Base-by-base conservation (phyloP, 1,140 invertebrate genomes). In the Drosophila mauritiana region DNA sequence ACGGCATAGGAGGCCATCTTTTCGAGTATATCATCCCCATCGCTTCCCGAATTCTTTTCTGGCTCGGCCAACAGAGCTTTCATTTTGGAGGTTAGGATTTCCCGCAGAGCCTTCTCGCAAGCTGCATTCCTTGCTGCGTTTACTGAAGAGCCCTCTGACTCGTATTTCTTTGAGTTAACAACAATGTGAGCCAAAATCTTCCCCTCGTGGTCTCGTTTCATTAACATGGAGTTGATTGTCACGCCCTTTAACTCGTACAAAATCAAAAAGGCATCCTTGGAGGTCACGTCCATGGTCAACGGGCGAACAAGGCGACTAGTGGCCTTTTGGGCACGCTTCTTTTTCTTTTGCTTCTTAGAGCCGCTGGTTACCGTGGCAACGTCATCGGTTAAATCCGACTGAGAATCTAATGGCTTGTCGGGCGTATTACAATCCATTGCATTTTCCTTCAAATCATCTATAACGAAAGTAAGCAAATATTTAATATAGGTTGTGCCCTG, bases 1-100 rank as follows among this genome's bases (percentile, higher is more conserved):
- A 96, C 92, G 76, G 95, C 96, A 92, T 95, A 96, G 54, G 95
- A 95, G 2, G 95, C 95, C 68, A 96, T 92, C 68, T 95, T 94
- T 95, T 96, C 96, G 1, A 95, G 95, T 12, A 48, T 7, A 27
- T 13, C 5, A 10, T 48, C 25, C 63, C 96, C 93, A 65, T 95
- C 94, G 56, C 92, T 91, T n/a, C 13, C 20, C 20, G 20, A 22
- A 3, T 3, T 22, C 2, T 22, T 22, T 22, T 22, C 20, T 22
- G 20, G 20, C 20, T 22, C 20, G 20, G 20, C 20, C 2, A 3
- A 22, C 20, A 22, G 15, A 7, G 94, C 92, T n/a, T 92, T 93
- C 94, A 96, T 94, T 81, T 95, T 95, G 78, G 95, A 94, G 37
- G 96, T 92, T 39, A 96, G 93, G 61, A 95, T 93, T 89, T 94